Evolutionary conservation across 2,888 invertebrate species (phyloP).

Genomic region (Leistus spinibarbis): DNA sequence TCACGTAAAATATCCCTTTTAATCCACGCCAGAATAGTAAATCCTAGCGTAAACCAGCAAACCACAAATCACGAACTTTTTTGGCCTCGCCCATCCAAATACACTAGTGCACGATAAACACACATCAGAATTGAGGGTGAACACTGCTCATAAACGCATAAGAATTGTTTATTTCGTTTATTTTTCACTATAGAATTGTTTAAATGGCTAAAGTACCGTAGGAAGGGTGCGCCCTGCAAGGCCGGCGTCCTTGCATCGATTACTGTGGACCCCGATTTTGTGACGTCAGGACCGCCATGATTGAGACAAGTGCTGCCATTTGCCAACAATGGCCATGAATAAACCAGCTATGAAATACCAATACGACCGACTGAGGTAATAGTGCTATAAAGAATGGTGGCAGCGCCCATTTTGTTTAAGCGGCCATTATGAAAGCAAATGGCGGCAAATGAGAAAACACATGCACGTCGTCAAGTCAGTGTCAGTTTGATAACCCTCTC

Average conservation of each 20-base stretch:
- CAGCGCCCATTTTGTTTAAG: too few relatives aligned
- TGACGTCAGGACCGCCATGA: conserved; percentile 53
- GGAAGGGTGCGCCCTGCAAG: conserved; percentile 48
- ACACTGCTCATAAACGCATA: conserved; percentile 48
- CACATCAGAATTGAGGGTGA: conserved; percentile 52
- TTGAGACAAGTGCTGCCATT: conserved; percentile 21
- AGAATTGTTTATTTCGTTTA: conserved; percentile 34
- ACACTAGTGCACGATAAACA: conserved; percentile 51
- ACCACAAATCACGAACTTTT: conserved; percentile 54
- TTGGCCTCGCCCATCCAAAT: conserved; percentile 55
- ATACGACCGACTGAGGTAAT: too few relatives aligned
- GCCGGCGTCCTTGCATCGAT: conserved; percentile 54
- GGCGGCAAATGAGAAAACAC: neutral
- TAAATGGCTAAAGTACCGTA: conserved; percentile 31
- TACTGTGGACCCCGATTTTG: conserved; percentile 49
- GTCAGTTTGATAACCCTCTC: neutral
- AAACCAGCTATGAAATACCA: neutral
- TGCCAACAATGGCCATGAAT: neutral
- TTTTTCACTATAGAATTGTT: conserved; percentile 31
- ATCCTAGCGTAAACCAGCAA: conserved; percentile 32
- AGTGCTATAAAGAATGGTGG: too few relatives aligned
- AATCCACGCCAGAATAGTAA: conserved; percentile 37
- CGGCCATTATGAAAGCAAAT: neutral
- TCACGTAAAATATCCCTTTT: conserved; percentile 35
- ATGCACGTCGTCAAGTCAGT: neutral